Evolutionary conservation across 2,888 invertebrate species (phyloP), one percentile per base, ranked within the genome.

Genomic region (Toxonevra muliebris): DNA sequence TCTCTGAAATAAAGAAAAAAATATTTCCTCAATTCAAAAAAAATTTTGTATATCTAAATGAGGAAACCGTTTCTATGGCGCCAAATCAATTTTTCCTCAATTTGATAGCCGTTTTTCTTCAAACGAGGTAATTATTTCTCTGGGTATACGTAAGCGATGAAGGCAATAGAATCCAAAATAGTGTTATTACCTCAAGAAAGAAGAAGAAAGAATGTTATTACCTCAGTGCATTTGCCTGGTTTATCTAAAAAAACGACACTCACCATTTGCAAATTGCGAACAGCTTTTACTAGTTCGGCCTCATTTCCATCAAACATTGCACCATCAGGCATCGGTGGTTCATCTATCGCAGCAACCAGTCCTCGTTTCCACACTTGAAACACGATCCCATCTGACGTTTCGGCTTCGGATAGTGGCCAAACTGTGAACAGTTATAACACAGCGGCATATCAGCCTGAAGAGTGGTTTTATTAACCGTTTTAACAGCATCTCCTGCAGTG

Each of bases 371-470:
- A 15, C 63, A 63, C 1, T 42, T 63, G 30, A 63, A 63, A n/a
- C 54, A 63, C 8, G 55, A 54, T 11, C 61, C 61, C 52, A 30
- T 1, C 15, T 50, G 52, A 40, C 61, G 61, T 40, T 61, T 61
- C 13, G 61, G 61, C n/a, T 61, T 54, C 12, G 42, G 63, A 43
- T 40, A 61, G 40, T 61, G 61, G 1, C 61, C 61, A 20, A 61
- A 63, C 30, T 54, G 54, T 43, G 55, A 63, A 17, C 63, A 63
- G 20, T 63, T 63, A 45, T 63, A 63, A 43, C 63, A 54, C 7
- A 54, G 54, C n/a, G n/a, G n/a, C n/a, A n/a, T n/a, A n/a, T n/a
- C n/a, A n/a, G n/a, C n/a, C n/a, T n/a, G n/a, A n/a, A n/a, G n/a
- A n/a, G n/a, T n/a, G 30, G 55, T 11, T 43, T n/a, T 3, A 10